Percentiles rank a stretch among this genome's conserved stretches.
phyloP scores from a whole-genome alignment of 2,888 invertebrate species.

The Tubulanus polymorphus region DNA sequence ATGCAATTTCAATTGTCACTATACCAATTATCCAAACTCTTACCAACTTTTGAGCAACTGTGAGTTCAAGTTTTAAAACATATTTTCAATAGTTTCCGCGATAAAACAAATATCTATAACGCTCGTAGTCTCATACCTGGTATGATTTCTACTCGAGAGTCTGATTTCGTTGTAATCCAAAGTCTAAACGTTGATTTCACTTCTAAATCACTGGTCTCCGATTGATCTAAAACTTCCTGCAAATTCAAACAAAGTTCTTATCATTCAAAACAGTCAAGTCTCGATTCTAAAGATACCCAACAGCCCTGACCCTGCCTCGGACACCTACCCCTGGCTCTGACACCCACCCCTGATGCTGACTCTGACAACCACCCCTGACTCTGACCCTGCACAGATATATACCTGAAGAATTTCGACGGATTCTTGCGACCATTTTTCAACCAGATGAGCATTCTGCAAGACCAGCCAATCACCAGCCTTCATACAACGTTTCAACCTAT shows the following conservation, averaged over 20 bases:
- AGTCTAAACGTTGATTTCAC: slow-evolving; percentile 34
- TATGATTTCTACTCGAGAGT: slow-evolving; percentile 31
- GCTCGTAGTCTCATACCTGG: slow-evolving; percentile 40
- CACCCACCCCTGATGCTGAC: slow-evolving; percentile 26
- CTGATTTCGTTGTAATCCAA: slow-evolving; percentile 43
- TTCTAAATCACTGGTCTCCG: neutral
- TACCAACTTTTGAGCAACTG: too few relatives aligned
- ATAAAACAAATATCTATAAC: too few relatives aligned
- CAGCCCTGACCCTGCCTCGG: slow-evolving; percentile 15
- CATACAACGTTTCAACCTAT: slow-evolving; percentile 41
- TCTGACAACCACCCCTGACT: neutral
- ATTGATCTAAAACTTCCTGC: too few relatives aligned
- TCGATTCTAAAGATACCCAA: too few relatives aligned
- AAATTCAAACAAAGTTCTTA: too few relatives aligned
- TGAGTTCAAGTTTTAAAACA: neutral
- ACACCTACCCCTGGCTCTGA: slow-evolving; percentile 25
- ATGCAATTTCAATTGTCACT: too few relatives aligned
- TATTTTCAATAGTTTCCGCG: neutral
- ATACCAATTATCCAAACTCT: too few relatives aligned
- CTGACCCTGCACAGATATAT: neutral
- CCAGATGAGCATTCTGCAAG: slow-evolving; percentile 47
- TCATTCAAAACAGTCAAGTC: too few relatives aligned
- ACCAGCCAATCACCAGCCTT: slow-evolving; percentile 47
- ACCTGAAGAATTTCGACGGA: slow-evolving; percentile 42
- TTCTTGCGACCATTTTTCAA: slow-evolving; percentile 28